These are phyloP conservation scores for Rhinopomastus cyanomelas DNA, from an alignment of 2,113 vertebrate genomes.

Conservation along the genomic window DNA sequence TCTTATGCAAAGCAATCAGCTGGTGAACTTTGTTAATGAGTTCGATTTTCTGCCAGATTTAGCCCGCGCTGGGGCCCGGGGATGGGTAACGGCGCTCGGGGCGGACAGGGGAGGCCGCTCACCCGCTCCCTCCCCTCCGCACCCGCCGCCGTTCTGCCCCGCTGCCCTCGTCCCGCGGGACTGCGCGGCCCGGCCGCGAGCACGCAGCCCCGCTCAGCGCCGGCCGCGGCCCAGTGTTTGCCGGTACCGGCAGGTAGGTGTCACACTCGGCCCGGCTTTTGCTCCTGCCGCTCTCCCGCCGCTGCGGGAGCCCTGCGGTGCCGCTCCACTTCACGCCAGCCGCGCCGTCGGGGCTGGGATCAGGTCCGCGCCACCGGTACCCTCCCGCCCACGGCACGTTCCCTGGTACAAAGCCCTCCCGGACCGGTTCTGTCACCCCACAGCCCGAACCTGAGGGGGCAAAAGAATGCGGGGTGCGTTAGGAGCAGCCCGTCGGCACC, in stretches of 20 bases:
- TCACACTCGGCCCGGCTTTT: slow-evolving; percentile 95
- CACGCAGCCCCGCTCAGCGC: not conserved
- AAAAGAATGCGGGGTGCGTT: not conserved
- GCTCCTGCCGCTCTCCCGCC: slow-evolving; percentile 52
- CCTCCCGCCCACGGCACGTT: not conserved
- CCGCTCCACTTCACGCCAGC: not conserved
- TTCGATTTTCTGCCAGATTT: slow-evolving; percentile 99
- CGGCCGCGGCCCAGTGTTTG: slow-evolving; percentile 67
- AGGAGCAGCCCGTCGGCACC: not conserved
- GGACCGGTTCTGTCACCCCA: accelerated
- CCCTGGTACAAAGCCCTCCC: not conserved
- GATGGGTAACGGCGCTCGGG: not conserved
- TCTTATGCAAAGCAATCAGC: slow-evolving; percentile 96
- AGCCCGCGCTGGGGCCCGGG: slow-evolving; percentile 80
- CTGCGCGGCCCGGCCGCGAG: not conserved
- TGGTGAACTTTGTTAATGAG: slow-evolving; percentile 96
- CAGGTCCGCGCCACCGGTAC: not conserved
- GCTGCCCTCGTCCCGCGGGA: not conserved
- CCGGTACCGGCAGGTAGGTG: slow-evolving; percentile 95
- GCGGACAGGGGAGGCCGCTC: not conserved
- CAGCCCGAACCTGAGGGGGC: not conserved
- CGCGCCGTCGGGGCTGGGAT: not conserved
- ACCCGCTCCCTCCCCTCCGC: not conserved
- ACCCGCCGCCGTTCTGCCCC: not conserved
- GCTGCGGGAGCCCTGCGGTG: not conserved